Conservation (phyloP, 2,888 invertebrate genomes). For the Brachyptera putata region DNA sequence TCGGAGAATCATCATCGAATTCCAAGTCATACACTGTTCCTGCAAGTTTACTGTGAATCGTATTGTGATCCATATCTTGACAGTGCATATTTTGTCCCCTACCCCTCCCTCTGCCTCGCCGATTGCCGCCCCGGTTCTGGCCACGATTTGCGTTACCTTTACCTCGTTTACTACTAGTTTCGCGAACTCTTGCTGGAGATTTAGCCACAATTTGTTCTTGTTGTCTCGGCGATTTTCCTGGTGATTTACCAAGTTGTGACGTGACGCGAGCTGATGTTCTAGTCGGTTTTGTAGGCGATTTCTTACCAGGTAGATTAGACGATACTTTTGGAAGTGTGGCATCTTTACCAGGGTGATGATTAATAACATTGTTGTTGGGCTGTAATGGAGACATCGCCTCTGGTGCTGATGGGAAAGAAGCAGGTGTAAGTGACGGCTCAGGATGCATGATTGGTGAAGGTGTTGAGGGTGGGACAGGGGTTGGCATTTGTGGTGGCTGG, state of each 20-base stretch:
- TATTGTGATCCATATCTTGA: slow-evolving; percentile 40
- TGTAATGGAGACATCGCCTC: slow-evolving; percentile 33
- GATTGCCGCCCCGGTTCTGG: slow-evolving; percentile 46
- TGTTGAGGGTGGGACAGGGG: background rate
- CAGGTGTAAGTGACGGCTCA: slow-evolving; percentile 15
- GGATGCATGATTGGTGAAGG: background rate
- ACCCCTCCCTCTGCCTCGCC: slow-evolving; percentile 49
- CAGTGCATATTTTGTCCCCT: slow-evolving; percentile 37
- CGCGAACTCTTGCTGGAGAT: slow-evolving; percentile 42
- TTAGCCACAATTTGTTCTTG: slow-evolving; percentile 35
- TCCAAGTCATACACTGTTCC: slow-evolving; percentile 86
- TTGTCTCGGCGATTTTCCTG: slow-evolving; percentile 59
- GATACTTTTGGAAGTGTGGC: no score
- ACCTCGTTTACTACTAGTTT: slow-evolving; percentile 14
- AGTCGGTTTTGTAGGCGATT: slow-evolving; percentile 35
- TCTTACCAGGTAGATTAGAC: slow-evolving; percentile 27
- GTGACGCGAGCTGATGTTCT: slow-evolving; percentile 59
- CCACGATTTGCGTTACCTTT: slow-evolving; percentile 28
- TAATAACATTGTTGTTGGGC: no score
- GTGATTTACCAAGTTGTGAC: slow-evolving; percentile 54
- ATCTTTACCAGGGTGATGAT: slow-evolving; percentile 1
- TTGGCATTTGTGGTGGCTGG: slow-evolving; percentile 45
- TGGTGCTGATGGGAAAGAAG: slow-evolving; percentile 34
- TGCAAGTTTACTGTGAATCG: slow-evolving; percentile 73
- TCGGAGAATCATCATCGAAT: slow-evolving; percentile 62